Evolutionary conservation across 2,113 vertebrate genomes (phyloP).

Genomic region (Lepisosteus oculatus): DNA sequence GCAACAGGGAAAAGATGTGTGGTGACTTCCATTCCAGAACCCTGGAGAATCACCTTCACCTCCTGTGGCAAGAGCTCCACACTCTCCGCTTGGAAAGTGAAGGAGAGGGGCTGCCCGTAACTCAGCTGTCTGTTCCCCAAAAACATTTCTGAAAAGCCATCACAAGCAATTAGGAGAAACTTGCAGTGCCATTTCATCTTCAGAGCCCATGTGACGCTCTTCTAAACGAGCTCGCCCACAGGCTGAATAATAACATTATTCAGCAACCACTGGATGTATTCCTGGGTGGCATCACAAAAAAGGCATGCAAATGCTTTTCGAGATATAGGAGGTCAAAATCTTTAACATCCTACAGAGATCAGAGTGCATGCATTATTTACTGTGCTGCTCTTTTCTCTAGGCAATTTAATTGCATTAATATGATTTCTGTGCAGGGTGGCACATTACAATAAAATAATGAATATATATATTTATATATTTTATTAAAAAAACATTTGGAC

Average conservation of each 20-base stretch:
- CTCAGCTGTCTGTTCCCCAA: slow-evolving; percentile 75
- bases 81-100: slow-evolving; percentile 64
- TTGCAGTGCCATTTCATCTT: neutral
- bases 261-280: neutral
- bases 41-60: slow-evolving; percentile 70
- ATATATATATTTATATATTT: neutral
- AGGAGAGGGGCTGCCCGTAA: slow-evolving; percentile 75
- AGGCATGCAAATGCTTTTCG: neutral
- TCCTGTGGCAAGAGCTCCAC: slow-evolving; percentile 32
- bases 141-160: slow-evolving; percentile 68
- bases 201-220: neutral
- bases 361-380: neutral
- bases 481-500: neutral
- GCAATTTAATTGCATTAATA: slow-evolving; percentile 5
- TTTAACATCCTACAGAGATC: neutral
- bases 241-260: neutral
- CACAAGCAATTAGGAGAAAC: slow-evolving; percentile 16
- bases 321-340: neutral
- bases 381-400: slow-evolving; percentile 2
- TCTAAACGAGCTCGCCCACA: neutral
- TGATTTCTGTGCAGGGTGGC: neutral
- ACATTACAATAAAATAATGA: neutral
- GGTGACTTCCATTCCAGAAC: slow-evolving; percentile 59
- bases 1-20: slow-evolving; percentile 38
- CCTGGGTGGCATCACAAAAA: neutral